Percentiles rank a stretch among this genome's conserved stretches.
phyloP scores from a whole-genome alignment of 2,113 vertebrate species.

The Bubo blakistoni region DNA sequence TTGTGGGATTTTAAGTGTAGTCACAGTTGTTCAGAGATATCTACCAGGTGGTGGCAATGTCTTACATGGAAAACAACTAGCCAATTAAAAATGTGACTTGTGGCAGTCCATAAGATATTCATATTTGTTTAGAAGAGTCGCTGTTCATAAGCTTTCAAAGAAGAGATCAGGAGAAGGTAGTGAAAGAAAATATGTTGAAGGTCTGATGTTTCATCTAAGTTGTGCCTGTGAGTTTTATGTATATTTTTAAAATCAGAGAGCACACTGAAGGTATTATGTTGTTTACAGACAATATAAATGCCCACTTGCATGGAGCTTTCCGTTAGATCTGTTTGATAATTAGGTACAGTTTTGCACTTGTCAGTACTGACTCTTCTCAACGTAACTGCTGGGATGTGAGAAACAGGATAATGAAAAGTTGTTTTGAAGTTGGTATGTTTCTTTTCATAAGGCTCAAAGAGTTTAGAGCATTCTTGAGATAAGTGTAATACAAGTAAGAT shows the following conservation, averaged over 20 bases:
- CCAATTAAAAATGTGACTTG: neutral
- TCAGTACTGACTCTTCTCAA: neutral
- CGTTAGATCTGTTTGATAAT: neutral
- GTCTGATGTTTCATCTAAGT: neutral
- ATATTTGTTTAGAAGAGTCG: neutral
- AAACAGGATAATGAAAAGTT: neutral
- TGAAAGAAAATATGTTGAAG: neutral
- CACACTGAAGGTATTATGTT: neutral
- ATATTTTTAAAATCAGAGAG: neutral
- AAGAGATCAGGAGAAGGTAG: neutral
- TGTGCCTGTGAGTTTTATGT: neutral
- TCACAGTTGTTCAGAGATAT: neutral
- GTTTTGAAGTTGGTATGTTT: neutral
- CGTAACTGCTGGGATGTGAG: neutral
- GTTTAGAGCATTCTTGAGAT: neutral
- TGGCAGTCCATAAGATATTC: neutral
- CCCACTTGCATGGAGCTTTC: neutral
- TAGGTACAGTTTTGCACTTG: neutral
- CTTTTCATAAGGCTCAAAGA: neutral
- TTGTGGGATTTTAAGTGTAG: neutral
- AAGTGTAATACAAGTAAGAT: neutral
- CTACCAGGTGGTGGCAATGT: neutral
- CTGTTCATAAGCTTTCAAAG: neutral
- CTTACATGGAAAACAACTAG: neutral
- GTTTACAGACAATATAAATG: neutral